A percentile compares a stretch with the other conserved stretches of the same genome.
Conservation (phyloP, 2,113 vertebrate genomes). For the Hemiscyllium ocellatum region DNA sequence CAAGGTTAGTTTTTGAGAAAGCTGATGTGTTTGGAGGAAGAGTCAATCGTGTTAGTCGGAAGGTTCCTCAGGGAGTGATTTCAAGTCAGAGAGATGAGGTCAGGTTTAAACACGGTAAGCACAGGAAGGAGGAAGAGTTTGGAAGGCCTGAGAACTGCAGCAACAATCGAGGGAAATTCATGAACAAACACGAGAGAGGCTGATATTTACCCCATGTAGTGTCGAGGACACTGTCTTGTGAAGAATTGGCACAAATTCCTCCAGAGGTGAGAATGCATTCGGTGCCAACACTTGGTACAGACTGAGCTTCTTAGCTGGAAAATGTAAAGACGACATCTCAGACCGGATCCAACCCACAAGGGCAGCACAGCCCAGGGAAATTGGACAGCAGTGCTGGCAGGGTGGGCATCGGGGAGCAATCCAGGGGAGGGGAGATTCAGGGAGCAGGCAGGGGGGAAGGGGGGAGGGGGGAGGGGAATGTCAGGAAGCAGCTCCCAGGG, state of each 20-base stretch:
- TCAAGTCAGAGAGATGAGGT: neutral
- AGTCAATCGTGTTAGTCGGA: neutral
- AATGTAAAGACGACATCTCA: slow-evolving; percentile 33
- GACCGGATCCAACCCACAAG: neutral
- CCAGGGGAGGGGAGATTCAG: too few relatives aligned
- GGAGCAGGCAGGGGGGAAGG: too few relatives aligned
- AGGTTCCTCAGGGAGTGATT: neutral
- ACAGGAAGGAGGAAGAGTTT: neutral
- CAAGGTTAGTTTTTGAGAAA: neutral
- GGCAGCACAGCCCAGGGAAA: neutral
- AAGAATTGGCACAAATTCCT: slow-evolving; percentile 68
- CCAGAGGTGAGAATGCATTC: slow-evolving; percentile 58
- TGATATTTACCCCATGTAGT: slow-evolving; percentile 56
- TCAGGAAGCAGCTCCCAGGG: too few relatives aligned
- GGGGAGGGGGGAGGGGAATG: too few relatives aligned
- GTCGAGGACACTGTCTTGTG: slow-evolving; percentile 67
- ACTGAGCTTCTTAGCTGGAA: slow-evolving; percentile 64
- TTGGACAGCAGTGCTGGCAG: neutral
- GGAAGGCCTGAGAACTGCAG: neutral
- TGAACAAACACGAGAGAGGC: neutral
- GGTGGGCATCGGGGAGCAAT: too few relatives aligned
- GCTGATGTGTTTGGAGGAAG: neutral
- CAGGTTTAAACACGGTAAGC: neutral
- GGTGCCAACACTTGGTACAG: slow-evolving; percentile 71
- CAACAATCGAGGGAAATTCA: neutral